Evolutionary conservation across 2,797 vertebrate genomes (phyloP).

Genomic region (Cryptoblepharus egeriae): DNA sequence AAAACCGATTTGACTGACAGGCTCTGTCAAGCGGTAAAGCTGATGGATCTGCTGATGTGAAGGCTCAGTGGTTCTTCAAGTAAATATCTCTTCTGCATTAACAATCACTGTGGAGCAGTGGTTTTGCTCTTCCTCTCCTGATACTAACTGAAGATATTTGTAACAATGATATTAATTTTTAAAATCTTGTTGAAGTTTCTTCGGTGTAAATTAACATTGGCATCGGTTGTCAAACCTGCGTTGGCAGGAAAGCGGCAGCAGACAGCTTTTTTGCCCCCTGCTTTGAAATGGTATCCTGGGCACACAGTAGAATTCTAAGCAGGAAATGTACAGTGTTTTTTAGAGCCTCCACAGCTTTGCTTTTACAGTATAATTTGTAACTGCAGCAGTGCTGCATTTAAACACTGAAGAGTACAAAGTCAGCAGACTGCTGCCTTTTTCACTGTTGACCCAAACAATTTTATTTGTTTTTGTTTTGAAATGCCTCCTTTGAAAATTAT

Average conservation of each 20-base stretch:
- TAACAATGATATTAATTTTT: slow-evolving; percentile 72
- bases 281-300: slow-evolving; percentile 41
- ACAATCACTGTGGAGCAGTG: slow-evolving; percentile 90
- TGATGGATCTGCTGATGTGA: slow-evolving; percentile 68
- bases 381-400: slow-evolving; percentile 87
- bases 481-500: slow-evolving; percentile 89
- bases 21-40: slow-evolving; percentile 84
- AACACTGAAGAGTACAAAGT: slow-evolving; percentile 73
- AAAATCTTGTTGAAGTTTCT: slow-evolving; percentile 70
- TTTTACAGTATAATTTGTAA: slow-evolving; percentile 79
- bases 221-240: slow-evolving; percentile 54
- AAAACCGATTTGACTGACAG: slow-evolving; percentile 88
- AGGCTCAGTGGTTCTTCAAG: slow-evolving; percentile 67
- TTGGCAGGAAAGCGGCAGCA: slow-evolving; percentile 57
- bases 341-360: slow-evolving; percentile 54
- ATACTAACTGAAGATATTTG: slow-evolving; percentile 64
- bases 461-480: slow-evolving; percentile 77
- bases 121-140: slow-evolving; percentile 69
- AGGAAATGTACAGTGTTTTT: slow-evolving; percentile 67
- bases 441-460: slow-evolving; percentile 73
- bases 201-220: slow-evolving; percentile 58
- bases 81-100: slow-evolving; percentile 77
- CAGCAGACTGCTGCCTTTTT: slow-evolving; percentile 74
- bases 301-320: slow-evolving; percentile 64
- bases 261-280: slow-evolving; percentile 47